phyloP scores from a whole-genome alignment of 2,888 invertebrate genomes.

The Cetonia aurata region DNA sequence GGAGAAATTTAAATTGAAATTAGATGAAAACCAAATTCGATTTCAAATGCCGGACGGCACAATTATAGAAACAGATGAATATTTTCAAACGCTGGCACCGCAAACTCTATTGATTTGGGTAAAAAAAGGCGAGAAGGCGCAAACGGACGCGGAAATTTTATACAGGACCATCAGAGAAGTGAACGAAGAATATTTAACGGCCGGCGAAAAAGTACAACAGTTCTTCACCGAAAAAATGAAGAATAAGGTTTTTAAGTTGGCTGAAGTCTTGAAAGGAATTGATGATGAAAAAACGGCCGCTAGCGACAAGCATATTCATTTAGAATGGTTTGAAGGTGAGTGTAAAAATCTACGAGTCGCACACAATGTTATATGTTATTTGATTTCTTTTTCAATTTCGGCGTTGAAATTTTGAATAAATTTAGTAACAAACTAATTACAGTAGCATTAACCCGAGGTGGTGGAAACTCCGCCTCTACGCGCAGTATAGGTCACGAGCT shows the following conservation, averaged over 20 bases:
- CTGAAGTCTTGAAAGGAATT: constrained; percentile 64
- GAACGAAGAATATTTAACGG: constrained; percentile 77
- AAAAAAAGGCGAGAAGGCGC: constrained; percentile 62
- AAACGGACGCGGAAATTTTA: constrained; percentile 76
- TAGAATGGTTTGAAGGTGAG: constrained; percentile 84
- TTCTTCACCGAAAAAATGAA: constrained; percentile 80
- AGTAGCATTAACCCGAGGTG: too few relatives aligned
- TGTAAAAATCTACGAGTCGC: neutral
- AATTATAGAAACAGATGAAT: constrained; percentile 80
- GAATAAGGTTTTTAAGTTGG: constrained; percentile 68
- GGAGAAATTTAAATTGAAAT: constrained; percentile 68
- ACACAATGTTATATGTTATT: constrained; percentile 10
- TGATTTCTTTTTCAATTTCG: neutral
- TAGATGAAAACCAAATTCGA: constrained; percentile 57
- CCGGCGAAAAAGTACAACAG: constrained; percentile 79
- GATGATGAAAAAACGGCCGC: constrained; percentile 73
- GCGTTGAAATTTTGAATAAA: constrained; percentile 1
- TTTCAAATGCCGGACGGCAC: constrained; percentile 74
- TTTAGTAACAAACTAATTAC: constrained; percentile 1
- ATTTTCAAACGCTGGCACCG: constrained; percentile 78
- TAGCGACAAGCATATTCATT: constrained; percentile 76
- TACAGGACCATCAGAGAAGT: constrained; percentile 78
- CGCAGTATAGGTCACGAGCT: too few relatives aligned
- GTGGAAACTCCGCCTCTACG: too few relatives aligned
- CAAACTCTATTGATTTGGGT: constrained; percentile 80